Evolutionary conservation across 2,888 invertebrate species (phyloP).

Genomic region (Thymelicus acteon): DNA sequence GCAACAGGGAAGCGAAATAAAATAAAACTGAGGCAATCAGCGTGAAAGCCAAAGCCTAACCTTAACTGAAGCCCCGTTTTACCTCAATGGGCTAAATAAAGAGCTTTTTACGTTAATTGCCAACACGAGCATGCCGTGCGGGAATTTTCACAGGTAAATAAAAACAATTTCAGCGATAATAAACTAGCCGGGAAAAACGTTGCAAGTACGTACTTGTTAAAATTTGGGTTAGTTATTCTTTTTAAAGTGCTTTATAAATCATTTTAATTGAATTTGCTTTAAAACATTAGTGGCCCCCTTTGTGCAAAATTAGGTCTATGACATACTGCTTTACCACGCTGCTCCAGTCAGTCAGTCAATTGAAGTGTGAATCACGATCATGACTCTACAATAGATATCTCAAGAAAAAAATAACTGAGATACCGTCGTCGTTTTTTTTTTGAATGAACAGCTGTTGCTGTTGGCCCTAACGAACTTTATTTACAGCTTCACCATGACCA

Average conservation of each 20-base stretch:
- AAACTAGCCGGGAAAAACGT: conserved; percentile 1
- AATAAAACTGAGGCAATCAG: conserved; percentile 59
- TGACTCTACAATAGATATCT: no score
- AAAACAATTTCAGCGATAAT: conserved; percentile 25
- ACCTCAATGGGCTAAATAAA: conserved; percentile 58
- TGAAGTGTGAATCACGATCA: no score
- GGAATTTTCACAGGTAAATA: conserved; percentile 34
- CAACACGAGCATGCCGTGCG: conserved; percentile 45
- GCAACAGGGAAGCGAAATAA: conserved; percentile 21
- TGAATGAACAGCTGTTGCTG: no score
- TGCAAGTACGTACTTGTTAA: not conserved
- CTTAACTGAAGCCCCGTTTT: conserved; percentile 53
- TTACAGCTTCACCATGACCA: no score
- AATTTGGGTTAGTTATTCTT: not conserved
- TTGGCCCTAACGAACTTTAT: no score
- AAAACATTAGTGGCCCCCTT: no score
- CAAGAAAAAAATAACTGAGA: no score
- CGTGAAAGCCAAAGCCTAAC: conserved; percentile 67
- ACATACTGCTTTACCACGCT: no score
- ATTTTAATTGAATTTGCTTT: not conserved
- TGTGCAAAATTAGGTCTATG: no score
- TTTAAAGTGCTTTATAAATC: not conserved
- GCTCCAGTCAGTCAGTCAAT: no score
- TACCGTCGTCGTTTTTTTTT: no score
- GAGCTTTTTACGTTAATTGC: conserved; percentile 54